Conservation (phyloP, 2,113 vertebrate species). For the Nyctibius bracteatus region DNA sequence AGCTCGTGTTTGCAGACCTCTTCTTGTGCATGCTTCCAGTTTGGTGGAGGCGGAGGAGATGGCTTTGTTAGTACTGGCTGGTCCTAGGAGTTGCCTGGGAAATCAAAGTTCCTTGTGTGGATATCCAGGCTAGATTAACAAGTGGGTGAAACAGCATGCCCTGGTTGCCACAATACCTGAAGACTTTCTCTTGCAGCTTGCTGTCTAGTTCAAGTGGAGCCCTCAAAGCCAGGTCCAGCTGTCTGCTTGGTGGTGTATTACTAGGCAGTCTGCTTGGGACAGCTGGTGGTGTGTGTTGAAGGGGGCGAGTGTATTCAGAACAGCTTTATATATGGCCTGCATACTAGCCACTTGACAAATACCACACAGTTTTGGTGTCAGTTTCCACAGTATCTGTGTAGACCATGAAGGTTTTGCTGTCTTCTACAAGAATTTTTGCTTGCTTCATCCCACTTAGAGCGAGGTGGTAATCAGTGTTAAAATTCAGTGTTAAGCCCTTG, state of each 20-base stretch:
- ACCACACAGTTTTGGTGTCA: not conserved
- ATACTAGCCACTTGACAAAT: not conserved
- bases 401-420: not conserved
- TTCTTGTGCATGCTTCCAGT: accelerated
- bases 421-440: not conserved
- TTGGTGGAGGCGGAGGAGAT: not conserved
- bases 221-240: not conserved
- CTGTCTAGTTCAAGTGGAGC: not conserved
- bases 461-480: not conserved
- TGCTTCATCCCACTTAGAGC: not conserved
- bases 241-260: not conserved
- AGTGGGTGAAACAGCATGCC: not conserved
- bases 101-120: not conserved
- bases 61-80: not conserved
- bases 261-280: not conserved
- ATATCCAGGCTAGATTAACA: not conserved
- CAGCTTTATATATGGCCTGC: not conserved
- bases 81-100: not conserved
- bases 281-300: not conserved
- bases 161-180: not conserved
- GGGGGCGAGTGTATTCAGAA: not conserved
- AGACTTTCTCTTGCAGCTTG: not conserved
- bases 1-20: not conserved
- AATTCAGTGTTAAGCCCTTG: not conserved
- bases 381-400: not conserved